These are phyloP conservation scores for Actinia equina DNA, from an alignment of 64 coral and sea anemone species.

Conservation along the genomic window DNA sequence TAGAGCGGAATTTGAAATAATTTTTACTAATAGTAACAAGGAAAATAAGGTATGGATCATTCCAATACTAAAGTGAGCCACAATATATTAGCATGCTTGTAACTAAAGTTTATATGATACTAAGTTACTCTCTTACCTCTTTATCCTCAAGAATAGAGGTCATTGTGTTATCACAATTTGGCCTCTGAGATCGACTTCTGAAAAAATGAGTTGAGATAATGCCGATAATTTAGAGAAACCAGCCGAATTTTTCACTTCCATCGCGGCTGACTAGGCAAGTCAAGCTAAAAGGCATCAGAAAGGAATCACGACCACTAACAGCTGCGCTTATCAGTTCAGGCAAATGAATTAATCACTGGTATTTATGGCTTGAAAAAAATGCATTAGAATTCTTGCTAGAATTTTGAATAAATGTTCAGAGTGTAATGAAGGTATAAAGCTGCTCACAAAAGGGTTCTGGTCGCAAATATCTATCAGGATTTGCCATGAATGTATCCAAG, in stretches of 20 bases:
- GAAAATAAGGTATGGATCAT: no score
- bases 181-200: not conserved
- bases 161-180: not conserved
- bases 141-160: not conserved
- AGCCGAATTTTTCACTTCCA: not conserved
- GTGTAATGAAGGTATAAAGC: not conserved
- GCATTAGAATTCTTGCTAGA: no score
- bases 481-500: not conserved
- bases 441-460: not conserved
- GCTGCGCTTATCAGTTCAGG: not conserved
- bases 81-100: no score
- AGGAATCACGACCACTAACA: not conserved
- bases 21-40: not conserved
- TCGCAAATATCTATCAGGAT: not conserved
- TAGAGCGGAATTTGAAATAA: no score
- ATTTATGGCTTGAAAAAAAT: no score
- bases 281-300: not conserved
- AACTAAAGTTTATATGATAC: no score
- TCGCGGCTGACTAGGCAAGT: not conserved
- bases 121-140: not conserved
- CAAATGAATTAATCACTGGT: not conserved
- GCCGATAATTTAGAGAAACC: not conserved
- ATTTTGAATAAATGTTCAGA: not conserved
- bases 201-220: not conserved
- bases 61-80: no score